Conservation (phyloP, 2,888 invertebrate species). For the Sericinus montela region DNA sequence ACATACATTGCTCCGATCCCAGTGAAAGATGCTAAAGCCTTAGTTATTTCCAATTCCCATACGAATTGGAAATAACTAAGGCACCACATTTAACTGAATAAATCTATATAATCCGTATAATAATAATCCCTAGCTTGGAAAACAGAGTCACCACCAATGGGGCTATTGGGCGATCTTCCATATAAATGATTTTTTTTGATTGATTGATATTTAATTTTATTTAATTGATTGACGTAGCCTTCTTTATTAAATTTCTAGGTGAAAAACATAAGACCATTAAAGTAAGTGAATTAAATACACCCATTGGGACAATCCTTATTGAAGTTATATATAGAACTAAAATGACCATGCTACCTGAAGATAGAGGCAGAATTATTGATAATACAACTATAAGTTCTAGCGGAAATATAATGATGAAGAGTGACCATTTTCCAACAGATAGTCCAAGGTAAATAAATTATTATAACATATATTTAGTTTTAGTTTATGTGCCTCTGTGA, state of each 20-base stretch:
- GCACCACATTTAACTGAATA: too few species aligned
- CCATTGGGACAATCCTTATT: slow-evolving; percentile 90
- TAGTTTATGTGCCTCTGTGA: too few species aligned
- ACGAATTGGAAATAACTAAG: too few species aligned
- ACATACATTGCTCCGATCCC: too few species aligned
- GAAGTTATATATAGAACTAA: slow-evolving; percentile 93
- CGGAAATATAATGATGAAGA: slow-evolving; percentile 89
- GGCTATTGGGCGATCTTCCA: too few species aligned
- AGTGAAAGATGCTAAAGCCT: too few species aligned
- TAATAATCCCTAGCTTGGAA: too few species aligned
- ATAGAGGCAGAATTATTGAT: slow-evolving; percentile 80
- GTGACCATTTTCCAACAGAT: slow-evolving; percentile 89
- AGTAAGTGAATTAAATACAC: slow-evolving; percentile 92
- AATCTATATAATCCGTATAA: too few species aligned
- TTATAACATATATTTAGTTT: too few species aligned
- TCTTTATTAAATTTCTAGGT: slow-evolving; percentile 67
- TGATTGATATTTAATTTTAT: neutral
- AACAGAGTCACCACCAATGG: too few species aligned
- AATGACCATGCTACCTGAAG: slow-evolving; percentile 93
- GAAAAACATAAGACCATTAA: slow-evolving; percentile 88
- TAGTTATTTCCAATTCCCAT: too few species aligned
- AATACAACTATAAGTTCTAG: slow-evolving; percentile 30
- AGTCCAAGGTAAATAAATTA: slow-evolving; percentile 67
- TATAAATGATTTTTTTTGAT: too few species aligned
- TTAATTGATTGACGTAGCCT: neutral